Percentiles rank a stretch among this genome's conserved stretches.
phyloP scores from a whole-genome alignment of 2,113 vertebrate genomes.

The Odontesthes bonariensis region DNA sequence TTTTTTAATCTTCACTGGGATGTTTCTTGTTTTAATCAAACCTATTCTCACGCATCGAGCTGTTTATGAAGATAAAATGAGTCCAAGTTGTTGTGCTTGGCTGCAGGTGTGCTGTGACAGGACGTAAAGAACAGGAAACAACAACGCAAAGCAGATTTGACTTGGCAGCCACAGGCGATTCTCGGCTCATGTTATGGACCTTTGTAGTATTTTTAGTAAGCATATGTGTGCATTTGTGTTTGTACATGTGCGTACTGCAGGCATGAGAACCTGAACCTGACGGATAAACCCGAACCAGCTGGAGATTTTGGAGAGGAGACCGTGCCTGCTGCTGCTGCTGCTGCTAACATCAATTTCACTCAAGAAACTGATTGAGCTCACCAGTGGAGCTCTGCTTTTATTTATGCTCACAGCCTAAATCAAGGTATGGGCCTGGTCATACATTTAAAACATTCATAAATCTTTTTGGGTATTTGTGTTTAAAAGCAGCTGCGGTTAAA shows the following conservation, averaged over 20 bases:
- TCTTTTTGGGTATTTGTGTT: background rate
- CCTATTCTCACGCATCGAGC: slow-evolving; percentile 25
- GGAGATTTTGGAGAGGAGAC: slow-evolving; percentile 26
- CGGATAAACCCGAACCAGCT: slow-evolving; percentile 51
- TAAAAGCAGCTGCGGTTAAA: background rate
- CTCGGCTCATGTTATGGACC: slow-evolving; percentile 3
- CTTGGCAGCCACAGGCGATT: slow-evolving; percentile 20
- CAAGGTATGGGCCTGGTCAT: background rate
- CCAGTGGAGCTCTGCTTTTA: slow-evolving; percentile 19
- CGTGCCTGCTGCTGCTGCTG: slow-evolving; percentile 18
- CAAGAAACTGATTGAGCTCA: slow-evolving; percentile 10
- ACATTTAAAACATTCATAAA: slow-evolving; percentile 1
- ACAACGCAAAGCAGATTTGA: no score
- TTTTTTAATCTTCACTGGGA: slow-evolving; percentile 12
- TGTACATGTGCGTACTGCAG: slow-evolving; percentile 1
- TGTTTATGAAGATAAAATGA: slow-evolving; percentile 27
- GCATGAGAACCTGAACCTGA: slow-evolving; percentile 3
- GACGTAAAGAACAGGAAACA: slow-evolving; percentile 12
- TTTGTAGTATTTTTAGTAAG: background rate
- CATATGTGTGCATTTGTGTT: slow-evolving; percentile 1
- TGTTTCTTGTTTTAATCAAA: slow-evolving; percentile 49
- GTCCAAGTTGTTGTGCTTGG: slow-evolving; percentile 40
- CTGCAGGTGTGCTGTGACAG: slow-evolving; percentile 41
- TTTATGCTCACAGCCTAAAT: slow-evolving; percentile 7
- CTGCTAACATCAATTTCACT: slow-evolving; percentile 48